Evolutionary conservation across 2,888 invertebrate species (phyloP).

Genomic region (Crepidodera aurea): DNA sequence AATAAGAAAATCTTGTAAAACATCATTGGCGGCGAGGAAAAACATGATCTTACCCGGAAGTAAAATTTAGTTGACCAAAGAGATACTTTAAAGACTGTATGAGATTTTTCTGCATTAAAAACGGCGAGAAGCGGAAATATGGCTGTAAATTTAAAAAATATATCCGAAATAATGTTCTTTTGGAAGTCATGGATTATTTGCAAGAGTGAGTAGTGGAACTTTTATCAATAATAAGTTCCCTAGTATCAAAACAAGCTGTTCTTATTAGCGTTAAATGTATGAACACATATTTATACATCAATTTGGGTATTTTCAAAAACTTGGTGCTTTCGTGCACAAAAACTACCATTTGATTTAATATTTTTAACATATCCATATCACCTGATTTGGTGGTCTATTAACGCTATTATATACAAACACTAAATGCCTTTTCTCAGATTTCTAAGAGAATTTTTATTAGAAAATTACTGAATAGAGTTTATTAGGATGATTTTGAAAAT

Average conservation of each 20-base stretch:
- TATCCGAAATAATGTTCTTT: too few relatives aligned
- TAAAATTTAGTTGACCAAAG: too few relatives aligned
- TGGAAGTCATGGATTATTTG: too few relatives aligned
- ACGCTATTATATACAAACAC: constrained; percentile 6
- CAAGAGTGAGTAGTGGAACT: constrained; percentile 7
- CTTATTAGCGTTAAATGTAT: constrained; percentile 20
- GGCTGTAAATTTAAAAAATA: too few relatives aligned
- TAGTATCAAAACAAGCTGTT: constrained; percentile 18
- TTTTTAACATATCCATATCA: background rate
- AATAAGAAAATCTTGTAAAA: too few relatives aligned
- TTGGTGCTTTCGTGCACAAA: constrained; percentile 20
- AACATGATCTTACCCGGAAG: too few relatives aligned
- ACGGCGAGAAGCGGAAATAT: too few relatives aligned
- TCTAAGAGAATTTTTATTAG: constrained; percentile 5
- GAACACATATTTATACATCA: constrained; percentile 29
- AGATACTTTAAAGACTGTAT: too few relatives aligned
- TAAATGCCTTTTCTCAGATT: constrained; percentile 12
- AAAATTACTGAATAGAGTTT: constrained; percentile 20
- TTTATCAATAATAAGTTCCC: background rate
- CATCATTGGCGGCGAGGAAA: too few relatives aligned
- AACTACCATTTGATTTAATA: constrained; percentile 4
- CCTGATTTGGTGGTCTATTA: background rate
- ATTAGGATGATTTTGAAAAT: background rate
- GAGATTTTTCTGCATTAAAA: too few relatives aligned
- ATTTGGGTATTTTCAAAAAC: constrained; percentile 32